A percentile compares a stretch with the other conserved stretches of the same genome.
Conservation (phyloP, 1,140 invertebrate genomes). For the Riptortus pedestris region DNA sequence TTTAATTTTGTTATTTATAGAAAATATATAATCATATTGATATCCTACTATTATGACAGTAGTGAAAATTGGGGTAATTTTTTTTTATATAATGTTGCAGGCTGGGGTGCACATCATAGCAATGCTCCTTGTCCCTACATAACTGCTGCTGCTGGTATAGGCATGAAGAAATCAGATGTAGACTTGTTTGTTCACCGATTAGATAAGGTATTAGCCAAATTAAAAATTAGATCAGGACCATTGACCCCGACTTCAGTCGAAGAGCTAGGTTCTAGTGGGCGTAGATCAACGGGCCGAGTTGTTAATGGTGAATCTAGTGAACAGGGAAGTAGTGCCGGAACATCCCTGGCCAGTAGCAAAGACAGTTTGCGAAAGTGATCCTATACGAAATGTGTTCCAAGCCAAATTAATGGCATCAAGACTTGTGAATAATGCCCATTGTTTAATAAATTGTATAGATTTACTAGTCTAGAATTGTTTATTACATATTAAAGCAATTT, state of each 20-base stretch:
- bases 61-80: too few species aligned
- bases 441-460: conserved; percentile 14
- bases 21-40: too few species aligned
- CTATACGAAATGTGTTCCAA: conserved; percentile 22
- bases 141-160: conserved; percentile 58
- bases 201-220: conserved; percentile 46
- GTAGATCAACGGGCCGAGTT: conserved; percentile 30
- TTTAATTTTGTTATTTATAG: background rate
- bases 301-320: conserved; percentile 32
- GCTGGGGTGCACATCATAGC: conserved; percentile 58
- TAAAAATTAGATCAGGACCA: conserved; percentile 42
- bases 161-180: conserved; percentile 55
- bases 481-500: background rate
- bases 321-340: conserved; percentile 39
- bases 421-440: conserved; percentile 14
- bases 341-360: conserved; percentile 46
- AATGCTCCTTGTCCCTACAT: conserved; percentile 53
- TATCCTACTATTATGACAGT: too few species aligned
- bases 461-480: conserved; percentile 7
- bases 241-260: conserved; percentile 41
- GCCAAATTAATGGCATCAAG: background rate
- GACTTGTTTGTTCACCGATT: conserved; percentile 54
- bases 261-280: conserved; percentile 32
- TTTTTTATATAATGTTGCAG: conserved; percentile 34
- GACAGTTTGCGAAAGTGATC: conserved; percentile 44